Percentiles rank a stretch among this genome's conserved stretches.
These are phyloP conservation scores for Phocoena sinus DNA, from an alignment of 2,113 vertebrate genomes.

Conservation along the genomic window DNA sequence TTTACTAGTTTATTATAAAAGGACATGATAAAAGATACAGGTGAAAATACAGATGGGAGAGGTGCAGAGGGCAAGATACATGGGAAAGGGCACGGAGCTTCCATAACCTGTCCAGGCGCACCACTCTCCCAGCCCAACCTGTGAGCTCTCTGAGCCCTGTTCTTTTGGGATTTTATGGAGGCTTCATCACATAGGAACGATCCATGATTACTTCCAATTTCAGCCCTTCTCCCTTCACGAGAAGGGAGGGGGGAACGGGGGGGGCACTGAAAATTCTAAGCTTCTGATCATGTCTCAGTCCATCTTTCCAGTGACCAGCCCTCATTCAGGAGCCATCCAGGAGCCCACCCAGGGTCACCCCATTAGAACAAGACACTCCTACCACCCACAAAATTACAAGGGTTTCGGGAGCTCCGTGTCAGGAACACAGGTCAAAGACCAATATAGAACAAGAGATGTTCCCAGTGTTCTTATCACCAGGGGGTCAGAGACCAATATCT, in stretches of 20 bases:
- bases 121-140: background rate
- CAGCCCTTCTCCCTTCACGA: background rate
- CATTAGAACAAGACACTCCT: background rate
- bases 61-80: background rate
- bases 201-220: background rate
- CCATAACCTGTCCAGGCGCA: background rate
- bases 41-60: background rate
- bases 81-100: background rate
- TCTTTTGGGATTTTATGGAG: background rate
- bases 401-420: background rate
- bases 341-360: background rate
- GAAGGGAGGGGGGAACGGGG: background rate
- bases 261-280: background rate
- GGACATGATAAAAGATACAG: background rate
- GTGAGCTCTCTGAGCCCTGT: background rate
- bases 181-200: background rate
- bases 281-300: background rate
- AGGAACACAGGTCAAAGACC: background rate
- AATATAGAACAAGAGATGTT: background rate
- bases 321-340: background rate
- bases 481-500: background rate
- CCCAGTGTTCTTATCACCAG: background rate
- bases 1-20: background rate
- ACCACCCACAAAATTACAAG: background rate
- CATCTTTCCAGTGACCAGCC: background rate